Conservation (phyloP, 2,797 vertebrate genomes). For the Thalassophryne amazonica region DNA sequence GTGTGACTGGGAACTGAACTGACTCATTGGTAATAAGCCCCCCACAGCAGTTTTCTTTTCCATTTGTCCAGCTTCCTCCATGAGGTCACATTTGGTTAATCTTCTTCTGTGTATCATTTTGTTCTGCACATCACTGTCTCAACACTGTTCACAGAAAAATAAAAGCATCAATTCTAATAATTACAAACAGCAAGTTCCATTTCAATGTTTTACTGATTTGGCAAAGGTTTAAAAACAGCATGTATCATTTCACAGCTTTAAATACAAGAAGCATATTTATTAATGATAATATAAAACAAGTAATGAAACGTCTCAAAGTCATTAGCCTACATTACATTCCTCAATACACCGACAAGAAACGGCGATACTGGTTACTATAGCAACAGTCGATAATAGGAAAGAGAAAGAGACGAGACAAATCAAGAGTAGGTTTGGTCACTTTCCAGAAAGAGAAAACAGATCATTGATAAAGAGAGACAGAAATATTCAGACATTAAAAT, state of each 20-base stretch:
- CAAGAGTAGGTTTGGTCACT: slow-evolving; percentile 61
- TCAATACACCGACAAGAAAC: slow-evolving; percentile 77
- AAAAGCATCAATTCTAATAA: too few species aligned
- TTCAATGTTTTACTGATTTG: slow-evolving; percentile 64
- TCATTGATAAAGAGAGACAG: slow-evolving; percentile 55
- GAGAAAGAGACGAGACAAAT: slow-evolving; percentile 42
- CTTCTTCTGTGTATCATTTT: too few species aligned
- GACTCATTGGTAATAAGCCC: too few species aligned
- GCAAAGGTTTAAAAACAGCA: slow-evolving; percentile 69
- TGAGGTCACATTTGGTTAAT: too few species aligned
- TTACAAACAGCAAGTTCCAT: slow-evolving; percentile 20
- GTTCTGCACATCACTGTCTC: too few species aligned
- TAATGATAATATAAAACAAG: slow-evolving; percentile 83
- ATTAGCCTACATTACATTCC: slow-evolving; percentile 81
- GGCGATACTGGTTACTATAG: slow-evolving; percentile 69
- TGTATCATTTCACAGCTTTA: slow-evolving; percentile 66
- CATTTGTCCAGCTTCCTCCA: too few species aligned
- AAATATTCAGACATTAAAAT: slow-evolving; percentile 58
- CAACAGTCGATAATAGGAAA: slow-evolving; percentile 55
- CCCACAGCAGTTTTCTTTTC: too few species aligned
- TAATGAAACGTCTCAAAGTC: slow-evolving; percentile 80
- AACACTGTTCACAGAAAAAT: too few species aligned
- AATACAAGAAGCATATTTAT: slow-evolving; percentile 86
- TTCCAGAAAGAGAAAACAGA: slow-evolving; percentile 62
- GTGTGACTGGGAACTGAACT: too few species aligned